phyloP scores from a whole-genome alignment of 2,113 vertebrate species.

The Trogon surrucura region DNA sequence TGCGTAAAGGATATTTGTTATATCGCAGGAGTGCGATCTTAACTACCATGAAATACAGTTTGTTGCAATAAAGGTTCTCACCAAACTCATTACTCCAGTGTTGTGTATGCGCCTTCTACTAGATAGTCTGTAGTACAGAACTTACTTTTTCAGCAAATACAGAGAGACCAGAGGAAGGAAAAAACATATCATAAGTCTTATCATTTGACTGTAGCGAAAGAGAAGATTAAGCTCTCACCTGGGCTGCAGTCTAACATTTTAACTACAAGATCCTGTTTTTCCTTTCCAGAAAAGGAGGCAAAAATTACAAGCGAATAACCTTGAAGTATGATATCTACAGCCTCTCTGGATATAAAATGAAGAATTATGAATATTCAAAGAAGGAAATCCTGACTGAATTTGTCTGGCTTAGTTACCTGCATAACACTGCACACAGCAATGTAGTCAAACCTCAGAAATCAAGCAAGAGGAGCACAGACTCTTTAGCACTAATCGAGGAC shows the following conservation, averaged over 20 bases:
- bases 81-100: background rate
- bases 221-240: background rate
- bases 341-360: background rate
- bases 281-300: background rate
- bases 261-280: background rate
- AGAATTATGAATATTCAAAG: background rate
- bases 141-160: background rate
- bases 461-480: background rate
- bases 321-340: background rate
- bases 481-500: background rate
- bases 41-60: background rate
- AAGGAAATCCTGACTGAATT: background rate
- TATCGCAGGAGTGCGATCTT: background rate
- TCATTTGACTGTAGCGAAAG: background rate
- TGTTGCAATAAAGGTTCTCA: background rate
- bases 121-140: background rate
- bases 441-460: background rate
- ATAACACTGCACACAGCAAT: rapidly evolving
- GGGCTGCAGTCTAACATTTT: background rate
- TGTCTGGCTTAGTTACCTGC: background rate
- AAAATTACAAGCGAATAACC: background rate
- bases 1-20: background rate
- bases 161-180: background rate
- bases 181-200: background rate
- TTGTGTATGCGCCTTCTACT: background rate